Percentiles rank a stretch among this genome's conserved stretches.
Conservation (phyloP, 2,888 invertebrate genomes). For the Nezara viridula region DNA sequence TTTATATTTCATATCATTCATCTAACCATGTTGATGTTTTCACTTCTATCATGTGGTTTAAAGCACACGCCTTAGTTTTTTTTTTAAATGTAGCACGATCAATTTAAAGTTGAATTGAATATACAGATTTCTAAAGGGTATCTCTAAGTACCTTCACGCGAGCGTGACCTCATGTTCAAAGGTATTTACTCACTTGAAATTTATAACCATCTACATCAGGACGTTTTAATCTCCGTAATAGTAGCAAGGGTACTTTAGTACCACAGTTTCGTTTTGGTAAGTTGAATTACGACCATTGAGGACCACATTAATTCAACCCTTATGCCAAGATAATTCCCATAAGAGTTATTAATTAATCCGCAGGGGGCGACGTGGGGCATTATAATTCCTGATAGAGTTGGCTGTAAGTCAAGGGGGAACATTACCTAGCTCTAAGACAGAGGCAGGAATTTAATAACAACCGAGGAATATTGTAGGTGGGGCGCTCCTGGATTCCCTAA, state of each 20-base stretch:
- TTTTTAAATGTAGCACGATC: no score
- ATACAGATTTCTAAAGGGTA: no score
- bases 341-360: neutral
- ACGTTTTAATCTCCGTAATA: conserved; percentile 14
- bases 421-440: neutral
- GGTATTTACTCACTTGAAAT: neutral
- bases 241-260: neutral
- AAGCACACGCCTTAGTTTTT: no score
- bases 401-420: neutral
- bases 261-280: neutral
- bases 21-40: no score
- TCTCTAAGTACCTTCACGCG: neutral
- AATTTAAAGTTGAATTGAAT: no score
- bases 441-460: conserved; percentile 6
- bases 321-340: neutral
- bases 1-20: no score
- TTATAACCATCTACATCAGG: neutral
- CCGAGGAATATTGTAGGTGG: neutral
- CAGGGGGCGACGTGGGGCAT: neutral
- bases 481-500: neutral
- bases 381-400: neutral
- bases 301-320: neutral
- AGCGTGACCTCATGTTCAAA: neutral
- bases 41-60: no score
- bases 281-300: neutral